Conservation (phyloP, 2,797 vertebrate genomes). For the Acrossocheilus fasciatus region DNA sequence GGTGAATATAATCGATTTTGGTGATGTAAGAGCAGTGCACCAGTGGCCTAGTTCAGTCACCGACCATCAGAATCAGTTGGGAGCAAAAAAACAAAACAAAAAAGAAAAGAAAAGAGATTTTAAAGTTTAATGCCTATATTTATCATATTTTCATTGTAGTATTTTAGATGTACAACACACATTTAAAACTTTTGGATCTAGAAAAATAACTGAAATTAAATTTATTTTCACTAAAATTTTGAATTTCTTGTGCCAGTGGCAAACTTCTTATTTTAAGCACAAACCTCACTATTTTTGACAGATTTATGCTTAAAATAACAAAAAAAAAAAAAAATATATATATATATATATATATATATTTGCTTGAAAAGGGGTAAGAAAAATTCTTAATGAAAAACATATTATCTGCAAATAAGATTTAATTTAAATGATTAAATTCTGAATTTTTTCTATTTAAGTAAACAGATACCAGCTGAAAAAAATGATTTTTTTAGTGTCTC, state of each 20-base stretch:
- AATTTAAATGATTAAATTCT: not conserved
- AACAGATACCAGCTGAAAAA: too few relatives aligned
- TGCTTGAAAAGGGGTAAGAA: not conserved
- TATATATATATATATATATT: too few relatives aligned
- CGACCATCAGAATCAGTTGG: not conserved
- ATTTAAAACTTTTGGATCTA: not conserved
- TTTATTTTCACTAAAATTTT: not conserved
- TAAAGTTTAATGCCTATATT: not conserved
- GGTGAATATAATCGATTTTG: conserved; percentile 11
- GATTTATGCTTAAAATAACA: not conserved
- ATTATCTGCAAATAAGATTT: not conserved
- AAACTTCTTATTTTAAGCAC: not conserved
- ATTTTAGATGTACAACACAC: not conserved
- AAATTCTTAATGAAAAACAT: not conserved
- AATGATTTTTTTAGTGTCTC: not conserved
- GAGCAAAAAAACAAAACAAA: not conserved
- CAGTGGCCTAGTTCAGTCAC: conserved; percentile 1
- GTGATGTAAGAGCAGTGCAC: conserved; percentile 6
- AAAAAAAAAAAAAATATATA: too few relatives aligned
- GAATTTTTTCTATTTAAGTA: too few relatives aligned
- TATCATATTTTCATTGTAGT: not conserved
- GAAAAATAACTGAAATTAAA: not conserved
- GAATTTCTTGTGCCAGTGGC: not conserved
- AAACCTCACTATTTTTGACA: not conserved
- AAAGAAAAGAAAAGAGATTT: not conserved